Evolutionary conservation across 2,888 invertebrate genomes (phyloP).

Genomic region (Papilio elwesi): DNA sequence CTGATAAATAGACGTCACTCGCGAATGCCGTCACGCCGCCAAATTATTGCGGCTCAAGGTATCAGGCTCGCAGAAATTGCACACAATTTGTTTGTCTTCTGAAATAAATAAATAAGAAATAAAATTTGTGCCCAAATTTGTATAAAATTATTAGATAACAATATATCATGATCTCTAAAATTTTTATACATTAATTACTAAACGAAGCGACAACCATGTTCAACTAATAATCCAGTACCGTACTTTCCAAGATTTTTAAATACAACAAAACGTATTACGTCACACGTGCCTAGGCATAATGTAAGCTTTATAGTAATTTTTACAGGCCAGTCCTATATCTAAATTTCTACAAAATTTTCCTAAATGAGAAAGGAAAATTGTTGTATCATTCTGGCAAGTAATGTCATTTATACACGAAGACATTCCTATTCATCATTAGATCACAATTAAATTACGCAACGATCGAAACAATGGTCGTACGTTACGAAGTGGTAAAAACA

Average conservation of each 20-base stretch:
- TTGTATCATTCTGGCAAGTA: not conserved
- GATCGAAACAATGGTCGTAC: conserved; percentile 1
- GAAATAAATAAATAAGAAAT: not conserved
- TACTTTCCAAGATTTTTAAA: no score
- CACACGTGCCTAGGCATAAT: no score
- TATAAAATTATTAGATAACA: no score
- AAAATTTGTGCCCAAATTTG: not conserved
- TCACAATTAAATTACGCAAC: not conserved
- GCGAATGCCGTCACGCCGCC: conserved; percentile 58
- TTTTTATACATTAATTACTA: no score
- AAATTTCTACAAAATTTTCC: no score
- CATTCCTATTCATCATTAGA: not conserved
- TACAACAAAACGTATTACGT: no score
- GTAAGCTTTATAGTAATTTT: no score
- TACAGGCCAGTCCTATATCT: no score
- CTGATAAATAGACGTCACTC: conserved; percentile 71
- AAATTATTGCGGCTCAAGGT: conserved; percentile 55
- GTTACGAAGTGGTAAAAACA: conserved; percentile 19
- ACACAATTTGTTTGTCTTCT: conserved; percentile 4
- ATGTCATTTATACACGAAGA: not conserved
- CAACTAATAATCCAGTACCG: no score
- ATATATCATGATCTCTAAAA: no score
- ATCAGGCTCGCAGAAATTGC: conserved; percentile 44
- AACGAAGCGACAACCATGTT: no score
- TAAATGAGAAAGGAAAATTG: not conserved